These are phyloP conservation scores for Strigops habroptila DNA, from an alignment of 2,113 vertebrate species.

Conservation along the genomic window DNA sequence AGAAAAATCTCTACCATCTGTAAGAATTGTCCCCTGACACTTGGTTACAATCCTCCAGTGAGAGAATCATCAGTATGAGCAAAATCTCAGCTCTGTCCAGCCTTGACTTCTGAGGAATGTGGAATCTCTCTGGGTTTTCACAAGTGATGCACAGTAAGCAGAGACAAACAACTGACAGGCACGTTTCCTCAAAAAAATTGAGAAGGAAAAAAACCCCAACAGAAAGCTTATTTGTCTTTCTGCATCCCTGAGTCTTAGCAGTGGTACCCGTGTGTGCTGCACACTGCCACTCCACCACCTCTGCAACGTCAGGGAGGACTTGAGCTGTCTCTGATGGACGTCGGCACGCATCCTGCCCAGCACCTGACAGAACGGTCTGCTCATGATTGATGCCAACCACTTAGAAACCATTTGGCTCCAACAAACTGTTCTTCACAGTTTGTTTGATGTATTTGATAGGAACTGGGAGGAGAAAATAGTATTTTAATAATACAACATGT, in stretches of 20 bases:
- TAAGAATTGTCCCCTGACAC: neutral
- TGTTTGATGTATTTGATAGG: neutral
- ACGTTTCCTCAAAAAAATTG: neutral
- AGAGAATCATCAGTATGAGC: neutral
- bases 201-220: neutral
- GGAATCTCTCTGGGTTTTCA: neutral
- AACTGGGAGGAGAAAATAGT: neutral
- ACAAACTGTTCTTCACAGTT: neutral
- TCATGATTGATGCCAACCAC: neutral
- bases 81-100: neutral
- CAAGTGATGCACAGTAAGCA: neutral
- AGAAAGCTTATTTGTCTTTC: neutral
- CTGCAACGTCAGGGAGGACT: neutral
- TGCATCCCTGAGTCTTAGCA: neutral
- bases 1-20: neutral
- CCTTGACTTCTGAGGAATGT: neutral
- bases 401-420: neutral
- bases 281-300: neutral
- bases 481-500: neutral
- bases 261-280: neutral
- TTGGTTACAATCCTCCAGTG: neutral
- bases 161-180: neutral
- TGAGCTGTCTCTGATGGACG: neutral
- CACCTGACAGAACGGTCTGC: neutral
- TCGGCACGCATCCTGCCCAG: neutral